phyloP scores from a whole-genome alignment of 2,888 invertebrate species.

The Ferdinandea cuprea region DNA sequence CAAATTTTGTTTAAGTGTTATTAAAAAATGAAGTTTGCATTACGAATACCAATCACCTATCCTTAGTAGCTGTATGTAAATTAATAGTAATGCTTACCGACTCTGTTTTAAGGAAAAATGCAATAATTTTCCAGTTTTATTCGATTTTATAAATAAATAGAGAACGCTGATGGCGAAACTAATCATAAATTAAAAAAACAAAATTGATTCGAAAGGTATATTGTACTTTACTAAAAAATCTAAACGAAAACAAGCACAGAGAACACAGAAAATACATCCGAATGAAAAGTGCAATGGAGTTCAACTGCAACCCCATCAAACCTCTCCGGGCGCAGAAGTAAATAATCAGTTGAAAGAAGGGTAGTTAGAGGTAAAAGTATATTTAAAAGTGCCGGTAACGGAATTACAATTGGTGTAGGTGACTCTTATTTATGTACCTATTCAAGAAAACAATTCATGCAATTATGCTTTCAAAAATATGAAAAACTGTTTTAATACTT shows the following conservation, averaged over 20 bases:
- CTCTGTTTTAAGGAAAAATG: not conserved
- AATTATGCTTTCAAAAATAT: too few species aligned
- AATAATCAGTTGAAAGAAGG: constrained; percentile 9
- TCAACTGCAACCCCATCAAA: constrained; percentile 63
- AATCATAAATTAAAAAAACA: not conserved
- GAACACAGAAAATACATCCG: constrained; percentile 18
- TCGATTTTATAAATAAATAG: not conserved
- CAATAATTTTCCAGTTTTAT: not conserved
- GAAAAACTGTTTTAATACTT: too few species aligned
- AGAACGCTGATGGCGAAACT: not conserved
- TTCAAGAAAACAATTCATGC: too few species aligned
- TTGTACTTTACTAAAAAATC: not conserved
- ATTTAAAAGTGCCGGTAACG: constrained; percentile 1
- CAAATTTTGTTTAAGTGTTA: too few species aligned
- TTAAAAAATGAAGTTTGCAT: too few species aligned
- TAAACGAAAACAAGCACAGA: not conserved
- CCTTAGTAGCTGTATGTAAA: not conserved
- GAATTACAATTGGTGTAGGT: not conserved
- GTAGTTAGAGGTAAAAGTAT: constrained; percentile 2
- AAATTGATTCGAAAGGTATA: not conserved
- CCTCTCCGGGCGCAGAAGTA: constrained; percentile 21
- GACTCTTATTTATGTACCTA: too few species aligned
- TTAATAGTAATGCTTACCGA: not conserved
- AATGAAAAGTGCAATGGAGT: constrained; percentile 17
- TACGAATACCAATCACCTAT: not conserved